These are phyloP conservation scores for Stomorhina lunata DNA, from an alignment of 2,888 invertebrate genomes.

Conservation along the genomic window DNA sequence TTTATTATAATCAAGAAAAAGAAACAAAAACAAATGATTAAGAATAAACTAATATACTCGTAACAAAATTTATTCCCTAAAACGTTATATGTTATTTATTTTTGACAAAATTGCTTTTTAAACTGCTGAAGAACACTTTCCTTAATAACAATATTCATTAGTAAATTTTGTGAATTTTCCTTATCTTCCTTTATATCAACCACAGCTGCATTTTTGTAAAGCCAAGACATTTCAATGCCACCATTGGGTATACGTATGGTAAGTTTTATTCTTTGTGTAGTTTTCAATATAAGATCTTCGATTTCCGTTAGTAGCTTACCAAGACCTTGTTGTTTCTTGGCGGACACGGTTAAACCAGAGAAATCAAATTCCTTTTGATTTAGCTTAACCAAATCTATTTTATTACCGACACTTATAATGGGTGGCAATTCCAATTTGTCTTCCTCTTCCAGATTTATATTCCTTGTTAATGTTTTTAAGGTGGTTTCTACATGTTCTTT, in stretches of 20 bases:
- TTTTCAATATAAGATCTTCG: constrained; percentile 80
- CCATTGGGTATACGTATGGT: constrained; percentile 83
- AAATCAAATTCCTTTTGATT: constrained; percentile 60
- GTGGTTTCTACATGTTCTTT: constrained; percentile 85
- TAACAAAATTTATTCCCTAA: background rate
- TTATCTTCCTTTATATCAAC: constrained; percentile 80
- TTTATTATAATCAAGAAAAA: constrained; percentile 1
- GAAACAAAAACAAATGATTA: background rate
- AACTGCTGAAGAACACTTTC: constrained; percentile 82
- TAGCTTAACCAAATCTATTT: constrained; percentile 82
- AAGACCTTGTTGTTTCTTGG: constrained; percentile 79
- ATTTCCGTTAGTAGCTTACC: constrained; percentile 73
- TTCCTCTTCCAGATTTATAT: constrained; percentile 68
- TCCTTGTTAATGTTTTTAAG: constrained; percentile 81
- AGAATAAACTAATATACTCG: constrained; percentile 3
- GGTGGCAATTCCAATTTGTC: constrained; percentile 70
- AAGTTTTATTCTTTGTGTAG: constrained; percentile 81
- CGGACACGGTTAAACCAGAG: constrained; percentile 79
- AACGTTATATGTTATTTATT: constrained; percentile 28
- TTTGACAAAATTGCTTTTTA: constrained; percentile 76
- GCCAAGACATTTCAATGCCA: constrained; percentile 83
- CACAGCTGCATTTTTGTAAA: constrained; percentile 85
- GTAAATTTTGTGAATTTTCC: constrained; percentile 81
- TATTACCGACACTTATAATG: constrained; percentile 88
- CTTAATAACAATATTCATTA: constrained; percentile 83